phyloP scores from a whole-genome alignment of 2,888 invertebrate genomes.

The Linnaemya vulpina region DNA sequence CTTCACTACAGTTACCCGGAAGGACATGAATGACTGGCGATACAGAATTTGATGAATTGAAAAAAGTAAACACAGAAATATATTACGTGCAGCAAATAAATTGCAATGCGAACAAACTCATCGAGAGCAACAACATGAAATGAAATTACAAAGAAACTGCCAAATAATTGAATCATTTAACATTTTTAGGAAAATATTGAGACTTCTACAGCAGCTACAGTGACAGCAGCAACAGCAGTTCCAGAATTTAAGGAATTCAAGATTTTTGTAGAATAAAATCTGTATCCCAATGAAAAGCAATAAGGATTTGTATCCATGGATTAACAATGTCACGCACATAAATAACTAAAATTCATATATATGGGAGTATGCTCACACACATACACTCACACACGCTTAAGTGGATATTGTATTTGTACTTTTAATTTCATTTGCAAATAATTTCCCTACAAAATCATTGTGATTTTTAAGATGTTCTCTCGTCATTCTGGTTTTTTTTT shows the following conservation, averaged over 20 bases:
- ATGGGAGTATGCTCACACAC: not conserved
- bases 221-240: not conserved
- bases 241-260: constrained; percentile 31
- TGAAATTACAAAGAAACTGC: constrained; percentile 27
- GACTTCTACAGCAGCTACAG: constrained; percentile 11
- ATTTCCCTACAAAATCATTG: constrained; percentile 54
- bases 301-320: not conserved
- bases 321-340: too few relatives aligned
- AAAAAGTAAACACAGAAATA: constrained; percentile 5
- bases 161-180: constrained; percentile 62
- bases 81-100: constrained; percentile 41
- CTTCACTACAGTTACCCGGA: not conserved
- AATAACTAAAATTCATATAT: not conserved
- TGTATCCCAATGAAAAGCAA: constrained; percentile 4
- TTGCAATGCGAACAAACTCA: constrained; percentile 32
- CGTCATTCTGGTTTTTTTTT: too few relatives aligned
- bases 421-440: constrained; percentile 70
- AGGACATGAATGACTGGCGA: not conserved
- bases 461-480: constrained; percentile 27
- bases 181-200: constrained; percentile 33
- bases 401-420: constrained; percentile 35
- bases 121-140: constrained; percentile 1
- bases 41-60: constrained; percentile 26
- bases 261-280: constrained; percentile 24
- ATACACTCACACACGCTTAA: too few relatives aligned